A percentile compares a stretch with the other conserved stretches of the same genome.
Evolutionary conservation across 2,888 invertebrate genomes (phyloP).

Genomic region (Xylocampa areola): DNA sequence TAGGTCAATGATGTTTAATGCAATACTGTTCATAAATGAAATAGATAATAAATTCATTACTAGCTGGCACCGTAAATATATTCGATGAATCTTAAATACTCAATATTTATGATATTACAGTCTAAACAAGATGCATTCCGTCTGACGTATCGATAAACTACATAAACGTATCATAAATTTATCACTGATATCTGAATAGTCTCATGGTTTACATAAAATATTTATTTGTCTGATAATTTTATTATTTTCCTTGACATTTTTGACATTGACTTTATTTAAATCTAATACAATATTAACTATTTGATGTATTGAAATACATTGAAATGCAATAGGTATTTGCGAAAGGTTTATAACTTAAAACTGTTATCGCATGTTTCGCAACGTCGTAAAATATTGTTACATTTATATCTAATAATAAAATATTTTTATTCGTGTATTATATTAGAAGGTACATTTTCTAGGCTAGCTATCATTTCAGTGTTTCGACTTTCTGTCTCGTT

Average conservation of each 20-base stretch:
- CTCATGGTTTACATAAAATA: constrained; percentile 26
- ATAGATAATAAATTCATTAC: neutral
- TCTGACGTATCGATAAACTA: constrained; percentile 25
- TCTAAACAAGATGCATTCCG: constrained; percentile 38
- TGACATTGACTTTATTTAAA: constrained; percentile 17
- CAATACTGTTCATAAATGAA: too few relatives aligned
- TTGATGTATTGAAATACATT: constrained; percentile 26
- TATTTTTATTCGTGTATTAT: constrained; percentile 15
- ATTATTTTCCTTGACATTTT: constrained; percentile 20
- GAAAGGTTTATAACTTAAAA: constrained; percentile 15
- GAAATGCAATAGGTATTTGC: constrained; percentile 16
- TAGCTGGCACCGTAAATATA: constrained; percentile 1
- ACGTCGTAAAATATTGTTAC: constrained; percentile 27
- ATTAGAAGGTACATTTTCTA: constrained; percentile 12
- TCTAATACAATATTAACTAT: constrained; percentile 11
- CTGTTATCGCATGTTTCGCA: constrained; percentile 39
- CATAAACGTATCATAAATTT: constrained; percentile 10
- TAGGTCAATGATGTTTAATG: too few relatives aligned
- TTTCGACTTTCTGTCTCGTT: constrained; percentile 23
- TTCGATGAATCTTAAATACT: constrained; percentile 11
- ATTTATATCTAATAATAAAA: constrained; percentile 41
- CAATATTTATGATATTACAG: constrained; percentile 40
- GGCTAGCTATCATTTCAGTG: constrained; percentile 12
- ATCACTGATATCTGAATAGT: constrained; percentile 16
- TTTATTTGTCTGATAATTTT: constrained; percentile 22